These are phyloP conservation scores for Creontiades dilutus DNA, from an alignment of 2,888 invertebrate genomes.

Conservation along the genomic window DNA sequence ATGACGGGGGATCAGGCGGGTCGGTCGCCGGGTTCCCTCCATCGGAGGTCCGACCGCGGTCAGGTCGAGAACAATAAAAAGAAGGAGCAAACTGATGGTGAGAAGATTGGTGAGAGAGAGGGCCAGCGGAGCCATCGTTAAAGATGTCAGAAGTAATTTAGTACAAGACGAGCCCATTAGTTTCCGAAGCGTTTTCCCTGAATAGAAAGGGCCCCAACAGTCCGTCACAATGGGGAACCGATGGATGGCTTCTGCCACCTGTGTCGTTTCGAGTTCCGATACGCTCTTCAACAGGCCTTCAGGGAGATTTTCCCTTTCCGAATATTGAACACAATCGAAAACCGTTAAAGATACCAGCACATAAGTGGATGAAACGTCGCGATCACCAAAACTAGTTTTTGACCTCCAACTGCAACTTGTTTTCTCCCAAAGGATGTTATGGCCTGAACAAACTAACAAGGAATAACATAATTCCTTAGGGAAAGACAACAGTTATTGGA, in stretches of 20 bases:
- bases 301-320: too few species aligned
- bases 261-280: conserved; percentile 14
- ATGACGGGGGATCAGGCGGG: conserved; percentile 9
- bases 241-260: conserved; percentile 28
- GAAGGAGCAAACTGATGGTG: conserved; percentile 51
- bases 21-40: not conserved
- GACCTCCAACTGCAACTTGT: too few species aligned
- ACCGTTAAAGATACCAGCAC: too few species aligned
- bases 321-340: too few species aligned
- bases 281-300: not conserved
- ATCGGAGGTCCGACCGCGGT: conserved; percentile 25
- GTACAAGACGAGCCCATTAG: conserved; percentile 59
- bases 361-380: too few species aligned
- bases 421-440: too few species aligned
- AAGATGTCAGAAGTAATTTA: conserved; percentile 64
- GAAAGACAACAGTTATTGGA: too few species aligned
- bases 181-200: conserved; percentile 47
- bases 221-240: conserved; percentile 32
- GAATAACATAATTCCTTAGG: too few species aligned
- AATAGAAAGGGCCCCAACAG: conserved; percentile 37
- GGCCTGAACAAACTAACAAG: too few species aligned
- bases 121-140: conserved; percentile 29
- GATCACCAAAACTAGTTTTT: too few species aligned
- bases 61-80: conserved; percentile 3
- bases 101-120: conserved; percentile 47